Conservation (phyloP, 2,797 vertebrate genomes). For the Gallinago nigripennis region DNA sequence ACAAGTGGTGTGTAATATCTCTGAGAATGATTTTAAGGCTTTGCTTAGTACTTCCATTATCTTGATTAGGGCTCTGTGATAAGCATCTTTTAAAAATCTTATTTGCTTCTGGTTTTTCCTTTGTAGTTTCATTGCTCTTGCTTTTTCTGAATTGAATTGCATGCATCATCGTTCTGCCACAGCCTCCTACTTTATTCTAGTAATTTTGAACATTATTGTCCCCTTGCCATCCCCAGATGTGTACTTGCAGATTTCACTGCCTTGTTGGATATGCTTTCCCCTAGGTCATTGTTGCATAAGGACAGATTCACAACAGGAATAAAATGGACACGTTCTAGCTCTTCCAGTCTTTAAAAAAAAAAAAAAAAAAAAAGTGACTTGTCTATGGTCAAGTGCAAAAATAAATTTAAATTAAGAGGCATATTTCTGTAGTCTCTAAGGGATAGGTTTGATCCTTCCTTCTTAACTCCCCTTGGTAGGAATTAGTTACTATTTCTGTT, state of each 20-base stretch:
- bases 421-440: background rate
- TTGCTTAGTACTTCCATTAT: conserved; percentile 41
- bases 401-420: background rate
- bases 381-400: background rate
- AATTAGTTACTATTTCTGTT: background rate
- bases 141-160: background rate
- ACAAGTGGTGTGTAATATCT: conserved; percentile 7
- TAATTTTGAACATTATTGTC: conserved; percentile 34
- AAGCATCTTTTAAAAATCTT: conserved; percentile 21
- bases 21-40: conserved; percentile 31
- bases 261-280: background rate
- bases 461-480: background rate
- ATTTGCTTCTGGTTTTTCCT: conserved; percentile 9
- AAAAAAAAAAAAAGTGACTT: background rate
- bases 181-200: background rate
- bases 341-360: background rate
- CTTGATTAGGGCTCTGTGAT: conserved; percentile 25
- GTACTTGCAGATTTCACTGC: conserved; percentile 20
- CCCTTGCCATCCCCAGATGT: background rate
- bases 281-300: background rate
- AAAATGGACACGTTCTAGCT: background rate
- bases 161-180: conserved; percentile 9
- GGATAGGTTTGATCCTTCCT: background rate
- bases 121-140: background rate
- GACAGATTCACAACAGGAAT: background rate